Evolutionary conservation across 2,797 vertebrate species (phyloP).

Genomic region (Phalloptychus januarius): DNA sequence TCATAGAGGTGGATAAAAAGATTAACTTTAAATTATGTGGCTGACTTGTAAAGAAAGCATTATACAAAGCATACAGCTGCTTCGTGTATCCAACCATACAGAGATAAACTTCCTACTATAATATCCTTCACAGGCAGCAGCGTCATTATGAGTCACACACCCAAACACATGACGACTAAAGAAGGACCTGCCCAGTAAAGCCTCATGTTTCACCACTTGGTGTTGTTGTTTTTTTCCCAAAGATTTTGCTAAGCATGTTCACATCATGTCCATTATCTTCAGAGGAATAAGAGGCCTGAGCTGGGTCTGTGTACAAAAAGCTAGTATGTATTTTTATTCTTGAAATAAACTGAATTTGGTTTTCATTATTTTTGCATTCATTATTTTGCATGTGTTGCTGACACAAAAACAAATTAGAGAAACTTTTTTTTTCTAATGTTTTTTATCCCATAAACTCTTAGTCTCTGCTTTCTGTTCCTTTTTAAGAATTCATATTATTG

Average conservation of each 20-base stretch:
- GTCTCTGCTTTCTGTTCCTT: background rate
- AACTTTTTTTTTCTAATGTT: background rate
- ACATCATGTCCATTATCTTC: background rate
- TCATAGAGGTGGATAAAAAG: constrained; percentile 7
- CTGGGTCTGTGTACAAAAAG: background rate
- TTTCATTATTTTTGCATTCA: background rate
- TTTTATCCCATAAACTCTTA: background rate
- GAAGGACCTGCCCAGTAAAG: background rate
- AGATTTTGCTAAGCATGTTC: background rate
- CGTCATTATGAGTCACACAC: background rate
- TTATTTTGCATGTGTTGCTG: background rate
- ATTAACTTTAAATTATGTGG: constrained; percentile 7
- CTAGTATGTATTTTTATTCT: background rate
- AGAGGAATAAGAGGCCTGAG: background rate
- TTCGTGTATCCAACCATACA: constrained; percentile 11
- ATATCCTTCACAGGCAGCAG: constrained; percentile 27
- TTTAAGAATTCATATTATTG: background rate
- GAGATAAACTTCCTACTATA: background rate
- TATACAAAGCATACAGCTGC: constrained; percentile 13
- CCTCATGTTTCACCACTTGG: background rate
- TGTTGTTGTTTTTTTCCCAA: background rate
- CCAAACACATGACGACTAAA: background rate
- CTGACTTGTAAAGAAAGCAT: constrained; percentile 11
- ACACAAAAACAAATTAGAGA: background rate
- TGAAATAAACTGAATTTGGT: background rate